Base-by-base conservation (phyloP, 1,140 invertebrate species). In the Drosophila teissieri region DNA sequence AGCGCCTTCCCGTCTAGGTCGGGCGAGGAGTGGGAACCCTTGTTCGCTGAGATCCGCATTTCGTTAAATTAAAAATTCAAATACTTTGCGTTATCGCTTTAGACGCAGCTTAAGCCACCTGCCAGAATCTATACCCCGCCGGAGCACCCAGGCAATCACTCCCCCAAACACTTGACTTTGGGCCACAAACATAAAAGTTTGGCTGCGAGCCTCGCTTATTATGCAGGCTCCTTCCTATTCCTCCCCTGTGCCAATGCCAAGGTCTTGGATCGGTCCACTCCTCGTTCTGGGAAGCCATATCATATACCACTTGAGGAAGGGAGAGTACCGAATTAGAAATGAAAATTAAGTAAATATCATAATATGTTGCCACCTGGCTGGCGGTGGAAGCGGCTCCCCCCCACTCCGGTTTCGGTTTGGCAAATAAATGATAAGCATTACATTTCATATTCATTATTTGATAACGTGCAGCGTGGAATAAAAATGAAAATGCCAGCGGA, bases 391-490 rank as follows among this genome's bases (percentile, higher is more conserved):
- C 27, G 27, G 31, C 22, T 31, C 34, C n/a, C 22, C n/a, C 22
- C 15, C 40, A 12, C 6, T 11, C 53, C 58, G 54, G 73, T 63
- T 88, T 83, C 42, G 64, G 78, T 72, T 90, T 79, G 73, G 90
- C 90, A 91, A 91, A 90, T 90, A 91, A 90, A 91, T 91, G 90
- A 91, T 91, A 91, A 91, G 90, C 86, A 91, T 91, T 91, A 89
- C 86, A 91, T 91, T 91, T 91, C 90, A 91, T 91, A 91, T 91
- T 91, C 90, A 91, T 91, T 91, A 91, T 91, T 91, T 91, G 90
- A 91, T 91, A 91, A 86, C 65, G 73, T 61, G 73, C 72, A 86
- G 89, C 85, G 90, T 80, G 86, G 69, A 80, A 90, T 91, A 84
- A 88, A 90, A 90, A 86, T 82, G 90, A 79, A 80, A 91, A 81